These are phyloP conservation scores for Acipenser ruthenus DNA, from an alignment of 2,797 vertebrate genomes.

Conservation along the genomic window DNA sequence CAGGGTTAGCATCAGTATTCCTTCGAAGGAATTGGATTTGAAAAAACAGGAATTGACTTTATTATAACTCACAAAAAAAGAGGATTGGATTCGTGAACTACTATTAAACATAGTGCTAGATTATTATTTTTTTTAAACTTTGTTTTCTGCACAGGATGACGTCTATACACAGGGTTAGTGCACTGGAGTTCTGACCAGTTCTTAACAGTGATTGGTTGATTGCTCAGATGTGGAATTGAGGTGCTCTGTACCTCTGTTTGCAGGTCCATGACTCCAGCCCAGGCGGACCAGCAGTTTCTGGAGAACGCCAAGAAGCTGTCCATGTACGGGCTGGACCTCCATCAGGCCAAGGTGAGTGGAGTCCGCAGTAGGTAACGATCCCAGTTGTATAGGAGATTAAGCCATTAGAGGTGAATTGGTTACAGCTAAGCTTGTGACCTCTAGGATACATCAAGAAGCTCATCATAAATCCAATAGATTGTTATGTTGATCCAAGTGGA, in stretches of 20 bases:
- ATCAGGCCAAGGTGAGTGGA: conserved; percentile 82
- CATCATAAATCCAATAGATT: no score
- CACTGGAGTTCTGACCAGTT: no score
- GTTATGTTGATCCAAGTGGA: no score
- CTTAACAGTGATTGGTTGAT: neutral
- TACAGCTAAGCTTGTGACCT: no score
- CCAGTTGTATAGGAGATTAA: neutral
- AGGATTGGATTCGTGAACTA: no score
- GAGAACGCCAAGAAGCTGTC: conserved; percentile 97
- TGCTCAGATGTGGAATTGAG: neutral
- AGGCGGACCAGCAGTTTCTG: conserved; percentile 92
- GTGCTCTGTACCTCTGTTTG: conserved; percentile 17
- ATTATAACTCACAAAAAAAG: no score
- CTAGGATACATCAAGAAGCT: no score
- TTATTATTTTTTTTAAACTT: no score
- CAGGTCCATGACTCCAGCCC: conserved; percentile 91
- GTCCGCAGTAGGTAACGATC: neutral
- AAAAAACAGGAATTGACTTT: no score
- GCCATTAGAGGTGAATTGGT: neutral
- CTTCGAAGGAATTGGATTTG: no score
- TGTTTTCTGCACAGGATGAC: neutral
- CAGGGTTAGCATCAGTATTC: no score
- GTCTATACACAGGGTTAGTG: neutral
- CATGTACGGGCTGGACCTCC: conserved; percentile 96
- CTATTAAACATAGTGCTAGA: no score